Percentiles rank a stretch among this genome's conserved stretches.
These are phyloP conservation scores for Cepphus grylle DNA, from an alignment of 2,113 vertebrate species.

Conservation along the genomic window DNA sequence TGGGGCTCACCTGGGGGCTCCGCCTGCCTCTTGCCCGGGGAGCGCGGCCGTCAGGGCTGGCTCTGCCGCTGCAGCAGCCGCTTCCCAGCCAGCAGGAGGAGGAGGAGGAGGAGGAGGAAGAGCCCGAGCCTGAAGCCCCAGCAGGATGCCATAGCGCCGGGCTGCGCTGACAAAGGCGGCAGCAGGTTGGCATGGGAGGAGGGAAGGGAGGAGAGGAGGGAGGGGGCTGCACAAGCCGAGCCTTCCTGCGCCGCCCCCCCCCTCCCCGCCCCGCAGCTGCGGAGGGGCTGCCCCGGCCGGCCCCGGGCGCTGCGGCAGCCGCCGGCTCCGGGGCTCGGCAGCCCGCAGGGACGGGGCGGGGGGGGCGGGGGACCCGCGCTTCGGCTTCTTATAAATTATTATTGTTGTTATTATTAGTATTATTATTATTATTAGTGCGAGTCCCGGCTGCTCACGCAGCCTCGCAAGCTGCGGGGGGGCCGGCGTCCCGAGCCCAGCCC, in stretches of 20 bases:
- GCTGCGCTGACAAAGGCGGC: conserved; percentile 42
- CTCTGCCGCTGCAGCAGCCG: conserved; percentile 25
- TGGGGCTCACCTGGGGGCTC: conserved; percentile 35
- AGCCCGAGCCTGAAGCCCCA: not conserved
- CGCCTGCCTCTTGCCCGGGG: not conserved
- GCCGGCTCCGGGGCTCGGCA: not conserved
- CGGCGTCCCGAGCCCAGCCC: not conserved
- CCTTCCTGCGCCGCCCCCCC: not conserved
- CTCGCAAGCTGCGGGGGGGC: not conserved
- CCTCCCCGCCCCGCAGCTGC: not conserved
- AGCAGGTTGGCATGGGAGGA: conserved; percentile 30
- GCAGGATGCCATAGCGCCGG: conserved; percentile 52
- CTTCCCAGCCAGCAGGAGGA: conserved; percentile 2
- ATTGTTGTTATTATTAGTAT: too few species aligned
- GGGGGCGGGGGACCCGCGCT: not conserved
- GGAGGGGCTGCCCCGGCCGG: not conserved
- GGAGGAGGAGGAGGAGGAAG: not conserved
- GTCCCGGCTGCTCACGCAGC: not conserved
- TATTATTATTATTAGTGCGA: not conserved
- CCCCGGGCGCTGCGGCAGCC: conserved; percentile 11
- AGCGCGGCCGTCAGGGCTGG: not conserved
- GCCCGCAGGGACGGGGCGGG: not conserved
- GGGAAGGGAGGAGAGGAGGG: not conserved
- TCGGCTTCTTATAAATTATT: not conserved
- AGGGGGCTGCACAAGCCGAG: not conserved